phyloP scores from a whole-genome alignment of 2,888 invertebrate genomes.

The Agonum fuliginosum region DNA sequence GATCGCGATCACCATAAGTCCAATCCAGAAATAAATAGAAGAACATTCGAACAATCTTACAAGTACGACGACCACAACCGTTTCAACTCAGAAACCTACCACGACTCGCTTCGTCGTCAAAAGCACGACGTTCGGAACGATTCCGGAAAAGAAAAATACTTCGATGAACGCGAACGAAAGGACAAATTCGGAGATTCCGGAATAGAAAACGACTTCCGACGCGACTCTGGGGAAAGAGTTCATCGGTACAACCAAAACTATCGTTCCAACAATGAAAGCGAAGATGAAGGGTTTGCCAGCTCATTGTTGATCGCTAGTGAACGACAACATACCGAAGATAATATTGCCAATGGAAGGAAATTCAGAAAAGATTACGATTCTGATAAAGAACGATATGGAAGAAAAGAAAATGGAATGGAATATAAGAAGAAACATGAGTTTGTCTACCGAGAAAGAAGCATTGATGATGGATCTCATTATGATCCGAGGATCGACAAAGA shows the following conservation, averaged over 20 bases:
- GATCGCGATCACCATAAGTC: slow-evolving; percentile 77
- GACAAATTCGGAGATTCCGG: slow-evolving; percentile 85
- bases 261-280: slow-evolving; percentile 75
- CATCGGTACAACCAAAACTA: slow-evolving; percentile 64
- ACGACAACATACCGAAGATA: slow-evolving; percentile 83
- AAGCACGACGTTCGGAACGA: slow-evolving; percentile 72
- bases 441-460: slow-evolving; percentile 76
- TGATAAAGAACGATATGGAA: slow-evolving; percentile 67
- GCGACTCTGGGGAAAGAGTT: slow-evolving; percentile 77
- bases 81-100: slow-evolving; percentile 70
- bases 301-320: slow-evolving; percentile 84
- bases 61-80: slow-evolving; percentile 72
- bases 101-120: slow-evolving; percentile 78
- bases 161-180: slow-evolving; percentile 74
- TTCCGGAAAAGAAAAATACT: slow-evolving; percentile 71
- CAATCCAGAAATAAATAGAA: slow-evolving; percentile 78
- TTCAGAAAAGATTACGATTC: slow-evolving; percentile 65
- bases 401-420: slow-evolving; percentile 71
- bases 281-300: slow-evolving; percentile 82
- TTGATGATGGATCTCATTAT: slow-evolving; percentile 81
- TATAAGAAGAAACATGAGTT: slow-evolving; percentile 74
- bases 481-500: slow-evolving; percentile 80
- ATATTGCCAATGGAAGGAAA: slow-evolving; percentile 69
- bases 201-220: slow-evolving; percentile 86
- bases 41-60: slow-evolving; percentile 72